Evolutionary conservation across 2,888 invertebrate species (phyloP).

Genomic region (Sarcophaga variegata): DNA sequence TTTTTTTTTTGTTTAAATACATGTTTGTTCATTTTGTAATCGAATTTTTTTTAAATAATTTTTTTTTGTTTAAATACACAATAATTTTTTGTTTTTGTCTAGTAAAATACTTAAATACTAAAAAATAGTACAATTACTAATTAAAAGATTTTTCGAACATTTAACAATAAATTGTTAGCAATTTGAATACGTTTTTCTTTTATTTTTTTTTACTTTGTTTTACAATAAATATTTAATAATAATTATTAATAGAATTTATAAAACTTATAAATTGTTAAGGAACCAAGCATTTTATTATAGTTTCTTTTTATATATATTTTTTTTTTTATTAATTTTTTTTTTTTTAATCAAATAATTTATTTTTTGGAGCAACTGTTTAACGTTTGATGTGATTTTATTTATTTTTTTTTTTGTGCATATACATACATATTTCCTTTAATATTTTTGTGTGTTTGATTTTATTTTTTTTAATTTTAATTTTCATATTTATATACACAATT

Average conservation of each 20-base stretch:
- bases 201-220: conserved; percentile 20
- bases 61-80: not conserved
- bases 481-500: conserved; percentile 52
- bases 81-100: conserved; percentile 22
- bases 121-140: conserved; percentile 66
- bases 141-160: conserved; percentile 44
- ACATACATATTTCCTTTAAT: conserved; percentile 41
- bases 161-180: conserved; percentile 2
- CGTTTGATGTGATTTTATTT: conserved; percentile 50
- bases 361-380: conserved; percentile 78
- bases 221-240: conserved; percentile 34
- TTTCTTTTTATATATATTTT: conserved; percentile 23
- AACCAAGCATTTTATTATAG: conserved; percentile 56
- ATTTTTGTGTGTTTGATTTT: conserved; percentile 33
- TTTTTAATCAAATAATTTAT: conserved; percentile 33
- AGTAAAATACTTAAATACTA: conserved; percentile 66
- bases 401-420: too few species aligned
- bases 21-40: not conserved
- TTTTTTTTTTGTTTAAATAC: not conserved
- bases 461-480: not conserved
- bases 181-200: conserved; percentile 12
- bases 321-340: not conserved
- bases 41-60: not conserved
- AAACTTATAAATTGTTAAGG: conserved; percentile 43
- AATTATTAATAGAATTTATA: not conserved